These are phyloP conservation scores for Brachyistius frenatus DNA, from an alignment of 2,113 vertebrate species.

Conservation along the genomic window DNA sequence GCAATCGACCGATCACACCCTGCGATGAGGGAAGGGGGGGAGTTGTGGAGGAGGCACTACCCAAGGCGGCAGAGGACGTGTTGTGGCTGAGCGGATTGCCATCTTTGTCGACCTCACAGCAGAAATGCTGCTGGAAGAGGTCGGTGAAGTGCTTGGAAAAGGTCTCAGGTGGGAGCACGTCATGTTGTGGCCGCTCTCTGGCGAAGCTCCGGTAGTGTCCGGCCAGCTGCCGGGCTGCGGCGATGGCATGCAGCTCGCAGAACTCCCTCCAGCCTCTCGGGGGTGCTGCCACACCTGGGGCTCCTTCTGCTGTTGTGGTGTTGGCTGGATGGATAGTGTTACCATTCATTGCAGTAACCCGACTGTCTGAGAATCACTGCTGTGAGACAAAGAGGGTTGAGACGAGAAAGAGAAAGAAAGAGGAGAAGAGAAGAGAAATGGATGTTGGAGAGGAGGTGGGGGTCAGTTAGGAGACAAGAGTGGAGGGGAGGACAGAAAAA, in stretches of 20 bases:
- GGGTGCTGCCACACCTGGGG: constrained; percentile 71
- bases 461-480: constrained; percentile 13
- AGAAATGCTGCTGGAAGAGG: constrained; percentile 96
- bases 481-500: neutral
- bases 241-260: constrained; percentile 94
- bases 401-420: constrained; percentile 17
- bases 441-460: constrained; percentile 18
- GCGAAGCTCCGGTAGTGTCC: constrained; percentile 93
- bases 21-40: constrained; percentile 45
- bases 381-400: constrained; percentile 49
- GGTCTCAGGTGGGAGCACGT: constrained; percentile 90
- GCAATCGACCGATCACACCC: constrained; percentile 76
- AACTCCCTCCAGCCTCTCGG: constrained; percentile 96
- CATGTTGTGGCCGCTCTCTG: constrained; percentile 88
- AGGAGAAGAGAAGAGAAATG: constrained; percentile 23
- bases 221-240: constrained; percentile 92
- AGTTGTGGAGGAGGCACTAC: constrained; percentile 45
- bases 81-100: constrained; percentile 59
- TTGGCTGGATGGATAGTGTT: constrained; percentile 89
- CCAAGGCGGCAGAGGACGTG: constrained; percentile 22
- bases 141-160: constrained; percentile 94
- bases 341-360: constrained; percentile 96
- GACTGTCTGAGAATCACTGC: constrained; percentile 86
- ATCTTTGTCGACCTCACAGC: constrained; percentile 90
- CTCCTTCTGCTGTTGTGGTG: constrained; percentile 75